Conservation (phyloP, 2,888 invertebrate species). For the Cheilosia grossa region DNA sequence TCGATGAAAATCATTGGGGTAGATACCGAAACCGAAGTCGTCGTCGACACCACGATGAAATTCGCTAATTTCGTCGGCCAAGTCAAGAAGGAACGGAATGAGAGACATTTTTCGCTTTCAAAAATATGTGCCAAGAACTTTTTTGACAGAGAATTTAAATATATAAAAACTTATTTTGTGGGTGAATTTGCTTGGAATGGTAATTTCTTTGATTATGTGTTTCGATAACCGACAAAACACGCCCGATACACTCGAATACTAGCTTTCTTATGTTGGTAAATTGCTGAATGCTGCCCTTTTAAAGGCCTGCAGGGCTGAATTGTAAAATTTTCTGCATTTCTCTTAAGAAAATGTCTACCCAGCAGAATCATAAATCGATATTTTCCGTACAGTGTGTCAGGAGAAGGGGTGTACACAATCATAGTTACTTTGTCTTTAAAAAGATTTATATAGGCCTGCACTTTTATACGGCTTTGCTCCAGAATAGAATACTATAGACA, state of each 20-base stretch:
- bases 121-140: neutral
- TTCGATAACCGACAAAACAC: conserved; percentile 71
- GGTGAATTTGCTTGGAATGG: conserved; percentile 21
- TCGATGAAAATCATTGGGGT: conserved; percentile 69
- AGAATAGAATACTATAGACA: too few relatives aligned
- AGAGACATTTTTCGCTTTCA: conserved; percentile 77
- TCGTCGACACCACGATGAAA: conserved; percentile 74
- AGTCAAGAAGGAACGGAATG: conserved; percentile 78
- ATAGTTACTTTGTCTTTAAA: too few relatives aligned
- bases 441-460: too few relatives aligned
- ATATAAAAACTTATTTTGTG: conserved; percentile 1
- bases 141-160: neutral
- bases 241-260: conserved; percentile 77
- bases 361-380: conserved; percentile 56
- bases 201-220: conserved; percentile 40
- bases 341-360: conserved; percentile 67
- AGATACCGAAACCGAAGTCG: conserved; percentile 77
- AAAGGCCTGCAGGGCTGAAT: conserved; percentile 79
- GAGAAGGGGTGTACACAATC: neutral
- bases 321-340: conserved; percentile 71
- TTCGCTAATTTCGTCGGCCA: conserved; percentile 78
- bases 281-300: conserved; percentile 77
- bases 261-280: conserved; percentile 76
- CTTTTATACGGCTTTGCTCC: too few relatives aligned
- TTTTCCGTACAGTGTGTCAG: conserved; percentile 49